These are phyloP conservation scores for Dendroctonus valens DNA, from an alignment of 1,140 invertebrate genomes.

Conservation along the genomic window DNA sequence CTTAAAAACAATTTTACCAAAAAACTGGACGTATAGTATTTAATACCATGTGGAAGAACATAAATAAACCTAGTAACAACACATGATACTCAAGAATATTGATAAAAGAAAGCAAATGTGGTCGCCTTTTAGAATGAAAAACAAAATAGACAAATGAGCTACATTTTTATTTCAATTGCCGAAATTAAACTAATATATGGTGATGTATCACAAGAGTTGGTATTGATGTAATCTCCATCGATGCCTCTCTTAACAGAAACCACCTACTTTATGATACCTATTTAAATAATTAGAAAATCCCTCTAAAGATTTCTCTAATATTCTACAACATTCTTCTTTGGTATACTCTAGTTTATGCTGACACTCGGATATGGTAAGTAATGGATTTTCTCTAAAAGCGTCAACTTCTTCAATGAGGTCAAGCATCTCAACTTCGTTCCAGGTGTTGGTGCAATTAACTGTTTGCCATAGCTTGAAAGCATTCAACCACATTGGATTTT, in stretches of 20 bases:
- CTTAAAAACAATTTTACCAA: too few relatives aligned
- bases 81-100: too few relatives aligned
- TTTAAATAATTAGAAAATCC: constrained; percentile 30
- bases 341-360: constrained; percentile 31
- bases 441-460: constrained; percentile 16
- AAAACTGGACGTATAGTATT: too few relatives aligned
- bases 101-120: too few relatives aligned
- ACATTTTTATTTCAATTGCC: too few relatives aligned
- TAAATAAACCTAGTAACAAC: too few relatives aligned
- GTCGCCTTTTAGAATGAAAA: too few relatives aligned
- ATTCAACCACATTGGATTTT: constrained; percentile 8
- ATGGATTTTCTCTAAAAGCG: constrained; percentile 33
- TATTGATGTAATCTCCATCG: neutral
- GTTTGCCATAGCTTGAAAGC: constrained; percentile 26
- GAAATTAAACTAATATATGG: too few relatives aligned
- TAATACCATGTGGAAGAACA: too few relatives aligned
- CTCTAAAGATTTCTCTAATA: constrained; percentile 28
- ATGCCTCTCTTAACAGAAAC: constrained; percentile 6
- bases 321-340: constrained; percentile 33
- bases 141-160: too few relatives aligned
- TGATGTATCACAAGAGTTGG: too few relatives aligned
- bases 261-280: constrained; percentile 15
- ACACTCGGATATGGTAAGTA: constrained; percentile 20
- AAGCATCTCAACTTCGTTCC: constrained; percentile 22
- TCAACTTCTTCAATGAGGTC: constrained; percentile 35